Conservation (phyloP, 1,140 invertebrate genomes). For the Brachystomella parvula region DNA sequence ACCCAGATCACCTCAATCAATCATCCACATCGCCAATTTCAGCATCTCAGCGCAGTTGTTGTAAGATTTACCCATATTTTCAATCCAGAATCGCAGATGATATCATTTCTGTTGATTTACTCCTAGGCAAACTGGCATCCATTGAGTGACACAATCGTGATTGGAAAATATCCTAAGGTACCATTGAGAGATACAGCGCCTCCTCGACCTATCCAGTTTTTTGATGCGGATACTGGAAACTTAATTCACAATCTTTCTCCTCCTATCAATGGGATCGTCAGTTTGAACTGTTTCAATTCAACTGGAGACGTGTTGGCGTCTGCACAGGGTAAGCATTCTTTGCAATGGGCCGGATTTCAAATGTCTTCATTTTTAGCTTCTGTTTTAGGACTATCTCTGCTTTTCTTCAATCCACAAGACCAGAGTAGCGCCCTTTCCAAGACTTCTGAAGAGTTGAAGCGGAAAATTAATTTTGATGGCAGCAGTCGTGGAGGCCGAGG, state of each 20-base stretch:
- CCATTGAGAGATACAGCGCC: background rate
- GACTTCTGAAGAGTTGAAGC: background rate
- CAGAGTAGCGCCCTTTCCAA: background rate
- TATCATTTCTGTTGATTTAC: no score
- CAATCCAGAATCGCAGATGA: background rate
- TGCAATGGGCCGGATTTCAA: no score
- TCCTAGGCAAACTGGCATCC: conserved; percentile 36
- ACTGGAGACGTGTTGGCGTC: conserved; percentile 32
- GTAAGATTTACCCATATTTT: conserved; percentile 11
- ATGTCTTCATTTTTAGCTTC: no score
- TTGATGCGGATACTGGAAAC: conserved; percentile 28
- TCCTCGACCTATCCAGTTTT: conserved; percentile 27
- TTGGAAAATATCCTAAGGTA: conserved; percentile 28
- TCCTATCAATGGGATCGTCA: conserved; percentile 23
- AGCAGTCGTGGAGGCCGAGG: background rate
- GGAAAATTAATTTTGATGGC: background rate
- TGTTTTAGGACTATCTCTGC: background rate
- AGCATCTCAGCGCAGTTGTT: conserved; percentile 33
- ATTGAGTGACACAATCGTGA: conserved; percentile 27
- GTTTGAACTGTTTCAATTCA: conserved; percentile 24
- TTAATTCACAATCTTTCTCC: conserved; percentile 17
- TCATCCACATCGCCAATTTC: conserved; percentile 36
- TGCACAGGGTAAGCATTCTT: conserved; percentile 29
- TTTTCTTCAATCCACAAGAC: background rate
- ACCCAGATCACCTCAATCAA: conserved; percentile 12